Evolutionary conservation across 2,888 invertebrate species (phyloP).

Genomic region (Agonopterix subpropinquella): DNA sequence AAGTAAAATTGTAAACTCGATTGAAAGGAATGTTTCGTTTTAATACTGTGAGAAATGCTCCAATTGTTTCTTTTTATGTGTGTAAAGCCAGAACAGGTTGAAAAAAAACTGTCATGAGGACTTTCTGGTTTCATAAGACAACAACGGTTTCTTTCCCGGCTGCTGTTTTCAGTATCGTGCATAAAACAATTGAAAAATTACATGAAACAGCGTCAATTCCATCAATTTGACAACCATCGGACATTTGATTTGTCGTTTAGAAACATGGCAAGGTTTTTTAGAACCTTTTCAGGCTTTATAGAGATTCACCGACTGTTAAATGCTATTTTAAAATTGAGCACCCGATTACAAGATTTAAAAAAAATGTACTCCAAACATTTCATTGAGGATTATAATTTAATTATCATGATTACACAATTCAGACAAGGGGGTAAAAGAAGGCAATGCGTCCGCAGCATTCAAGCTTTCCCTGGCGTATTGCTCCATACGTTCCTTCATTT

Average conservation of each 20-base stretch:
- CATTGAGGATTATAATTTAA: conserved; percentile 5
- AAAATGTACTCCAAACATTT: conserved; percentile 28
- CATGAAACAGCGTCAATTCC: no score
- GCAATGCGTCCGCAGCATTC: conserved; percentile 8
- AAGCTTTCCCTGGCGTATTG: conserved; percentile 2
- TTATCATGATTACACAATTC: conserved; percentile 23
- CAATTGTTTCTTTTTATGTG: background rate
- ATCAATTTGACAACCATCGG: no score
- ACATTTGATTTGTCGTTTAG: no score
- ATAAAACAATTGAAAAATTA: no score
- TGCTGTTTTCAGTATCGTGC: no score
- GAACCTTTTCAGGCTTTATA: background rate
- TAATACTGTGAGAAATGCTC: conserved; percentile 7
- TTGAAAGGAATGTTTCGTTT: conserved; percentile 67
- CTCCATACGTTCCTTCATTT: conserved; percentile 4
- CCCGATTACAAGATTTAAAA: conserved; percentile 16
- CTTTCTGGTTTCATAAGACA: no score
- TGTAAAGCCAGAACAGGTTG: no score
- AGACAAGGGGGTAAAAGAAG: conserved; percentile 26
- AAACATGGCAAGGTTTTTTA: no score
- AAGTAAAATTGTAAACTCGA: conserved; percentile 49
- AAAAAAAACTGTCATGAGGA: no score
- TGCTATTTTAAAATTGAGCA: conserved; percentile 22
- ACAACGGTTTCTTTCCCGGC: no score
- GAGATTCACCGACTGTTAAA: conserved; percentile 3